phyloP scores from a whole-genome alignment of 2,113 vertebrate species.

The Hiodon alosoides region DNA sequence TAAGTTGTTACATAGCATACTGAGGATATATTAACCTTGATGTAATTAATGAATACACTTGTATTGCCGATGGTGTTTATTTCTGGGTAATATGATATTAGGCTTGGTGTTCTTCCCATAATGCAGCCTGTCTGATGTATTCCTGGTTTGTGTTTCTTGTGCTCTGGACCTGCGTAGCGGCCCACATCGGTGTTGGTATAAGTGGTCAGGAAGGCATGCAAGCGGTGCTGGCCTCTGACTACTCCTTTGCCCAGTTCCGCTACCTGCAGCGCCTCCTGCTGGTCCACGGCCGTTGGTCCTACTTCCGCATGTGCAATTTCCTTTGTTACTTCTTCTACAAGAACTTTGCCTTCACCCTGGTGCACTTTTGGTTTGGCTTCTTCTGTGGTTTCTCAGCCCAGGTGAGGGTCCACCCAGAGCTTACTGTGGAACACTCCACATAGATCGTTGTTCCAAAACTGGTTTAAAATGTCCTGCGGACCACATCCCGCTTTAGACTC shows the following conservation, averaged over 20 bases:
- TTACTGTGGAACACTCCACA: too few species aligned
- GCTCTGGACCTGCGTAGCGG: slow-evolving; percentile 52
- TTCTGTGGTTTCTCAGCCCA: slow-evolving; percentile 77
- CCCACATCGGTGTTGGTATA: slow-evolving; percentile 70
- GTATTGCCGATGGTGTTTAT: too few species aligned
- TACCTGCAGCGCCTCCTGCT: slow-evolving; percentile 71
- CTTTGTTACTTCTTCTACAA: slow-evolving; percentile 79
- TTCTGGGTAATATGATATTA: too few species aligned
- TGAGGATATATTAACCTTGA: too few species aligned
- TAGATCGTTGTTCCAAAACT: too few species aligned
- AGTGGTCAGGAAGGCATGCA: slow-evolving; percentile 73
- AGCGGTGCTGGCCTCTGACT: slow-evolving; percentile 70
- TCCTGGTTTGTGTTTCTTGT: not conserved
- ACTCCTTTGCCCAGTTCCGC: slow-evolving; percentile 70
- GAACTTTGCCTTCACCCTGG: slow-evolving; percentile 73
- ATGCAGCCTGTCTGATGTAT: not conserved
- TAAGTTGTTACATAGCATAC: too few species aligned
- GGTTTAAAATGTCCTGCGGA: too few species aligned
- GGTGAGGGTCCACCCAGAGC: slow-evolving; percentile 41
- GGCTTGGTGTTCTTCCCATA: not conserved
- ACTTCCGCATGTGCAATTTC: slow-evolving; percentile 75
- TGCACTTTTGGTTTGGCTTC: slow-evolving; percentile 79
- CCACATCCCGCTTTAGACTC: too few species aligned
- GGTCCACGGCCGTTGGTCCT: slow-evolving; percentile 72
- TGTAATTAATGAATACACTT: not conserved